A percentile compares a stretch with the other conserved stretches of the same genome.
phyloP scores from a whole-genome alignment of 2,797 vertebrate species.

The Mycteria americana region DNA sequence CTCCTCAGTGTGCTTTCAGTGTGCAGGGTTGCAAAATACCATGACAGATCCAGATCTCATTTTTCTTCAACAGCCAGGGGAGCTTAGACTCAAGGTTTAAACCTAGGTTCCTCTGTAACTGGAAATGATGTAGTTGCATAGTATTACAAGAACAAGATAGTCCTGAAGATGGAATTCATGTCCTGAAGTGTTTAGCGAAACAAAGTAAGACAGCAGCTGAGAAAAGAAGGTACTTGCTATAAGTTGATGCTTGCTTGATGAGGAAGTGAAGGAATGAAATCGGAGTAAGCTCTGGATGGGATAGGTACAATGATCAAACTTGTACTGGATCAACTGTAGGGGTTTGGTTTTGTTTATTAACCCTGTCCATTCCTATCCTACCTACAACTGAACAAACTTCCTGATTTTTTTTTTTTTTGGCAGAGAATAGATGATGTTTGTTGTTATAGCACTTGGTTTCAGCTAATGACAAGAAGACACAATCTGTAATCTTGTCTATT shows the following conservation, averaged over 20 bases:
- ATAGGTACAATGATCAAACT: slow-evolving; percentile 44
- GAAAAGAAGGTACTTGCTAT: background rate
- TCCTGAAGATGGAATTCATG: background rate
- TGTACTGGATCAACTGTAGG: slow-evolving; percentile 40
- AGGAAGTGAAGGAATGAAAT: slow-evolving; percentile 55
- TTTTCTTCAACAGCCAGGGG: background rate
- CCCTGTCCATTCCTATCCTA: background rate
- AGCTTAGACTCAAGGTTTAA: background rate
- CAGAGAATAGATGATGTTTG: background rate
- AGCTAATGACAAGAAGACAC: slow-evolving; percentile 49
- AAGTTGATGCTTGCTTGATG: slow-evolving; percentile 39
- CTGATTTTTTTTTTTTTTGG: background rate
- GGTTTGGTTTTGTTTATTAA: slow-evolving; percentile 46
- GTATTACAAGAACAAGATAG: background rate
- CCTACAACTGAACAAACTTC: slow-evolving; percentile 9
- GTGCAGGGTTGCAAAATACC: background rate
- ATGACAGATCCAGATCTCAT: background rate
- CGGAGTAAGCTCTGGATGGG: slow-evolving; percentile 16
- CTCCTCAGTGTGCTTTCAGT: background rate
- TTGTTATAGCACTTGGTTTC: slow-evolving; percentile 40
- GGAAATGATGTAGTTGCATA: background rate
- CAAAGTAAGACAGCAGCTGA: background rate
- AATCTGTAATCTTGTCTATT: slow-evolving; percentile 40
- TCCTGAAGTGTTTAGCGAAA: slow-evolving; percentile 9
- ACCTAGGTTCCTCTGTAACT: background rate